phyloP scores from a whole-genome alignment of 92 coral and sea anemone genomes.

The Scolanthus callimorphus region DNA sequence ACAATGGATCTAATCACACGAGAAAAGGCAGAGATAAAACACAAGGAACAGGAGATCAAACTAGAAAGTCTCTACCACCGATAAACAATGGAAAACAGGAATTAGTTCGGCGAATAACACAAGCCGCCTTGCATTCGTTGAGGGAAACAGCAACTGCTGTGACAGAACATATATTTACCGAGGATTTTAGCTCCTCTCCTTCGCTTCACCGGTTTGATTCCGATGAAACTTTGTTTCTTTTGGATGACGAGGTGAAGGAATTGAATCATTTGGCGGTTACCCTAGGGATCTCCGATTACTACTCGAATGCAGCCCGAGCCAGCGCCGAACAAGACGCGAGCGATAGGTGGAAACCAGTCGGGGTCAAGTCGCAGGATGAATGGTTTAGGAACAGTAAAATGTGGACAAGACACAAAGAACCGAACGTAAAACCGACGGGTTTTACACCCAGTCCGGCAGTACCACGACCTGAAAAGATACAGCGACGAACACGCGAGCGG shows the following conservation, averaged over 20 bases:
- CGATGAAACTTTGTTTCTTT: conserved; percentile 34
- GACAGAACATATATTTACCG: neutral
- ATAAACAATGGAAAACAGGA: neutral
- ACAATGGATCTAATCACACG: conserved; percentile 26
- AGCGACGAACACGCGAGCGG: neutral
- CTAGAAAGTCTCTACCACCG: conserved; percentile 30
- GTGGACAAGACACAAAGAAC: conserved; percentile 62
- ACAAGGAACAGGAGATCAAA: conserved; percentile 2
- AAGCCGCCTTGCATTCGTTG: neutral
- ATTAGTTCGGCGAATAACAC: neutral
- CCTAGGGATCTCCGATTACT: conserved; percentile 53
- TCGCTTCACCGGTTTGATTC: conserved; percentile 29
- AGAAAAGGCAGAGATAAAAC: conserved; percentile 4
- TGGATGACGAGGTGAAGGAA: conserved; percentile 53
- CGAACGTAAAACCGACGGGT: neutral
- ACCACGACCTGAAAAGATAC: neutral
- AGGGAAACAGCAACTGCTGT: neutral
- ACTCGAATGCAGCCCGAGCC: conserved; percentile 1
- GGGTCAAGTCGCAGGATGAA: conserved; percentile 14
- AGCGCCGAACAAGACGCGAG: conserved; percentile 8
- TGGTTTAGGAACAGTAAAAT: conserved; percentile 67
- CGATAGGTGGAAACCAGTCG: conserved; percentile 17
- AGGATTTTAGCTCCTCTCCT: conserved; percentile 2
- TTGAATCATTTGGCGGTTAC: conserved; percentile 57
- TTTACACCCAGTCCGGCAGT: neutral